Evolutionary conservation across 2,888 invertebrate species (phyloP), one percentile per base, ranked within the genome.

Genomic region (Sisyra terminalis): DNA sequence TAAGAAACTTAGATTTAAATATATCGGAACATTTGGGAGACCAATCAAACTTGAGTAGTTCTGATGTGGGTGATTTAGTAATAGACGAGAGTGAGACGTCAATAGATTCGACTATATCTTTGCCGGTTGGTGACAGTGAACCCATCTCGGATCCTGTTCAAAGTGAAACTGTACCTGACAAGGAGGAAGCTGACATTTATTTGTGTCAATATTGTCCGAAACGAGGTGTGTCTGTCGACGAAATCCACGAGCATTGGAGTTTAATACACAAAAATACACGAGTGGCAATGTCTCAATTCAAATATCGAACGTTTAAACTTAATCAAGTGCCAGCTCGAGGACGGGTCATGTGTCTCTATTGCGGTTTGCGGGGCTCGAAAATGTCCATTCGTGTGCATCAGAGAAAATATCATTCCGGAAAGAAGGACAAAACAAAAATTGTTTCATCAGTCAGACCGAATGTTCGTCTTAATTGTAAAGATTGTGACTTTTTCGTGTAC

Each of bases 341-440:
- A 15, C 29, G 40, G 10, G n/a, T 40, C 3, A 48, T 52, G 29
- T 61, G 60, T 40, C 47, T 44, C 13, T 49, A 55, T 31, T 61
- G 60, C 44, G 46, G 52, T 1, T 55, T 53, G 40, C 53, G 50
- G 2, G 58, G 60, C 1, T 49, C 56, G 3, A 57, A 57, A 11
- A 50, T 51, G 13, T 32, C 46, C 1, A 50, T 70, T 10, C 40
- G 52, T 1, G 47, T 44, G 3, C 71, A 72, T 44, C 49, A 59
- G 13, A 48, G 50, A 13, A 48, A 43, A 0, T 11, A 30, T 0
- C 72, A 72, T 48, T 50, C 54, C 0, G 50, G 49, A 0, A 30
- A 49, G 32, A 50, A 53, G 1, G 42, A 50, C 10, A 32, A 45
- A 30, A 43, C 52, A 5, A 55, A 50, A 45, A 14, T n/a, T n/a